phyloP scores from a whole-genome alignment of 1,140 invertebrate genomes.

The Drosophila nasuta region DNA sequence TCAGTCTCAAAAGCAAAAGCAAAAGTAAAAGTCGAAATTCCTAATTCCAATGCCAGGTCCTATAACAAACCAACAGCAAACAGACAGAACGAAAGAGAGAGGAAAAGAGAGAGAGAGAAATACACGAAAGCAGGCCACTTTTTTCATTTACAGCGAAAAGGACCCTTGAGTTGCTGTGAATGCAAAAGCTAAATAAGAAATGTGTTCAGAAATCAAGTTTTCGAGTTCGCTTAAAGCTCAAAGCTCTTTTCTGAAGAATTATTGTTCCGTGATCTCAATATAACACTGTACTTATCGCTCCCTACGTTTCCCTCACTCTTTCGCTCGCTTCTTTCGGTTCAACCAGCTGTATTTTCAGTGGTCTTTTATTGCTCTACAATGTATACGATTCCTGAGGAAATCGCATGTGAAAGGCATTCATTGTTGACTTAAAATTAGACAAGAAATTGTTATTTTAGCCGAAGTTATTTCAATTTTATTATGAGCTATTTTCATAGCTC shows the following conservation, averaged over 20 bases:
- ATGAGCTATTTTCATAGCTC: slow-evolving; percentile 34
- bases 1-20: slow-evolving; percentile 4
- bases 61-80: neutral
- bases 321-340: too few species aligned
- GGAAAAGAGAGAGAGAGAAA: neutral
- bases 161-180: neutral
- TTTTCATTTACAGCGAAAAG: neutral
- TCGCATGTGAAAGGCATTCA: slow-evolving; percentile 13
- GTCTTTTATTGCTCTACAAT: slow-evolving; percentile 2
- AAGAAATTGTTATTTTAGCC: slow-evolving; percentile 31
- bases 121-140: too few species aligned
- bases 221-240: too few species aligned
- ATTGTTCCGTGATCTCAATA: too few species aligned
- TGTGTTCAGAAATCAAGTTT: too few species aligned
- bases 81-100: neutral
- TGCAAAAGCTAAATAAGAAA: neutral
- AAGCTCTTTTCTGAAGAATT: too few species aligned
- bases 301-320: neutral
- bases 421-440: slow-evolving; percentile 16
- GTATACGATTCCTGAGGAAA: slow-evolving; percentile 11
- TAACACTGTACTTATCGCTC: too few species aligned
- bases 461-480: slow-evolving; percentile 40
- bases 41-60: slow-evolving; percentile 2
- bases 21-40: slow-evolving; percentile 10
- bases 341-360: slow-evolving; percentile 10